Base-by-base conservation (phyloP, 2,888 invertebrate species). In the Physocephala rufipes region DNA sequence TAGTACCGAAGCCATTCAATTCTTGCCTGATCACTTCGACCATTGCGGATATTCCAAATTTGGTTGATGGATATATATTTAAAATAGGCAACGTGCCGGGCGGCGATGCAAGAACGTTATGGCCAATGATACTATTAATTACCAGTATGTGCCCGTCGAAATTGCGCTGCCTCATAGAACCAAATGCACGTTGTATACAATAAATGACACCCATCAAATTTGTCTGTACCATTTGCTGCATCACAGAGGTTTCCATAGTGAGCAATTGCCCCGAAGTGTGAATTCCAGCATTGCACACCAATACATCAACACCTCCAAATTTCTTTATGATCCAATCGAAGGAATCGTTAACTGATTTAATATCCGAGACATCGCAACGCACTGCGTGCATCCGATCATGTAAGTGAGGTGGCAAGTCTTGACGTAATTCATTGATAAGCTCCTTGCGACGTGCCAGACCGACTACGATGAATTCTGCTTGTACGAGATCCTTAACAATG, bases 231-330 rank as follows among this genome's bases (percentile, higher is more conserved):
- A 86, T 79, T 61, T 85, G 76, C 53, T 81, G 77, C 26, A 81
- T 71, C 1, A 61, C 69, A 0, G 74, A 78, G 71, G 79, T 70
- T 2, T 76, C 16, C 43, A 16, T 79, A 24, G 77, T 77, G n/a
- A 75, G 73, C 47, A 84, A 63, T 16, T 76, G 75, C 1, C 84
- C 82, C 0, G 43, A 0, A 12, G 73, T 74, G 24, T 78, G 7
- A 1, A 88, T 78, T 2, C 88, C 90, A 2, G 90, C 90, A 78
- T 89, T 90, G 78, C 91, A 91, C 2, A 91, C 81, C 69, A 90
- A 84, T 5, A 91, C 86, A 78, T 90, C 88, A 30, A 89, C 85
- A 7, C 88, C 88, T 0, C 90, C 90, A 5, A 88, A 77, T 2
- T 86, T 82, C 16, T 84, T 74, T 24, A 88, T 86, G 58, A 89